phyloP scores from a whole-genome alignment of 30 jellyfish, hydroid and myxozoan genomes.

The Aurelia aurita region DNA sequence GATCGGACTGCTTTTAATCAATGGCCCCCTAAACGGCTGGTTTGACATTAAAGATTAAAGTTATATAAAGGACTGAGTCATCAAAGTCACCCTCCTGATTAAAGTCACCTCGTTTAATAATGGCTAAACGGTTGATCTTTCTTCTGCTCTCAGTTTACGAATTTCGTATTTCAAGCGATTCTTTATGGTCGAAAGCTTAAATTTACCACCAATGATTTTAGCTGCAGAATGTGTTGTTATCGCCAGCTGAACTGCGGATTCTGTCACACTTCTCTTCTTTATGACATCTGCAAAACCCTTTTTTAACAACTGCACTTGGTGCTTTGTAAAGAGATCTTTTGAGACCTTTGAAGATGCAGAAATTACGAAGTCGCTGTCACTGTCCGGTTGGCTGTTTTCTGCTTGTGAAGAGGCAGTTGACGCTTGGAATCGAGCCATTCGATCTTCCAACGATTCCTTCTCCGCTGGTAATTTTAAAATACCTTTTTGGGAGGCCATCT shows the following conservation, averaged over 20 bases:
- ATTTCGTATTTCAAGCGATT: constrained; percentile 51
- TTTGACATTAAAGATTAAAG: too few relatives aligned
- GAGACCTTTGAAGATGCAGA: constrained; percentile 13
- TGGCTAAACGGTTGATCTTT: too few relatives aligned
- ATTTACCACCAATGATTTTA: constrained; percentile 16
- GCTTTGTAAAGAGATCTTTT: constrained; percentile 34
- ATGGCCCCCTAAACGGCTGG: too few relatives aligned
- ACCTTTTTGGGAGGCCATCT: constrained; percentile 16
- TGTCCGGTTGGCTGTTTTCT: constrained; percentile 14
- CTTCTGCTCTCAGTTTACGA: constrained; percentile 27
- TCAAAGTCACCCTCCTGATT: too few relatives aligned
- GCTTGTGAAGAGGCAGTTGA: background rate
- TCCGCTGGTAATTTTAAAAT: constrained; percentile 39
- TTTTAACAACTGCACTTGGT: constrained; percentile 31
- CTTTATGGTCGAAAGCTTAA: constrained; percentile 32
- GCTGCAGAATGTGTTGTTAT: constrained; percentile 36
- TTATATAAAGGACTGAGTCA: too few relatives aligned
- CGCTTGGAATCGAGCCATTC: constrained; percentile 25
- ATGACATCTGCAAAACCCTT: constrained; percentile 30
- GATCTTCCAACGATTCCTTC: constrained; percentile 16
- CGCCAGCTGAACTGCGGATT: constrained; percentile 35
- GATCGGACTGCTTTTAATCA: too few relatives aligned
- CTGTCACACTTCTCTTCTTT: constrained; percentile 25
- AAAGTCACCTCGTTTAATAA: too few relatives aligned
- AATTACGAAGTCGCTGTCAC: constrained; percentile 28